A percentile compares a stretch with the other conserved stretches of the same genome.
phyloP scores from a whole-genome alignment of 2,888 invertebrate genomes.

The Rhagium mordax region DNA sequence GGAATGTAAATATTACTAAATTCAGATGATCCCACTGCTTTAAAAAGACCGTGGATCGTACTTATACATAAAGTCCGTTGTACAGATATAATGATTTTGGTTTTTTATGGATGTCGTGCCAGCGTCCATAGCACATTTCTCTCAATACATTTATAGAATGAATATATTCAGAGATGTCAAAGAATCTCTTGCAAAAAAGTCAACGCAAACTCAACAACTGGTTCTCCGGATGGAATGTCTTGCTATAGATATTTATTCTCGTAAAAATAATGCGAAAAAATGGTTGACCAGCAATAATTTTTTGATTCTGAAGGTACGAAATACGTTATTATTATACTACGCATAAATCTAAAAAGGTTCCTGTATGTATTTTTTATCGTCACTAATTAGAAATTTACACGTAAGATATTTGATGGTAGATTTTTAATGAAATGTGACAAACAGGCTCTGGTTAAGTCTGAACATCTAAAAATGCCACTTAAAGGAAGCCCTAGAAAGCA shows the following conservation, averaged over 20 bases:
- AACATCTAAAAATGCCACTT: too few relatives aligned
- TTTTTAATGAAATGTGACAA: too few relatives aligned
- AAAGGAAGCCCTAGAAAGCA: too few relatives aligned
- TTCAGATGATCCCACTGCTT: conserved; percentile 5
- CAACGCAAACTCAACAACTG: conserved; percentile 48
- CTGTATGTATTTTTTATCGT: too few relatives aligned
- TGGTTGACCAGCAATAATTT: neutral
- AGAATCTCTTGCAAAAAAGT: conserved; percentile 53
- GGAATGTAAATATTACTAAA: conserved; percentile 17
- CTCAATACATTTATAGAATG: conserved; percentile 51
- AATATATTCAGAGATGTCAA: conserved; percentile 56
- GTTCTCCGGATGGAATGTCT: conserved; percentile 47
- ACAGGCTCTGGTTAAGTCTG: too few relatives aligned
- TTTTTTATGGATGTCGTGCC: conserved; percentile 51
- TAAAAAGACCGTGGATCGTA: neutral
- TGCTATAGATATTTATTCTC: conserved; percentile 42
- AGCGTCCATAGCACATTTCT: conserved; percentile 47
- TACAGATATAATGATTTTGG: conserved; percentile 37
- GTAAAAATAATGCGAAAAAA: conserved; percentile 38
- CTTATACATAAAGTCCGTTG: conserved; percentile 20
- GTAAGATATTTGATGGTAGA: too few relatives aligned
- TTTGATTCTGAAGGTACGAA: neutral
- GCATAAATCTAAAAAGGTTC: too few relatives aligned
- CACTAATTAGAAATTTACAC: too few relatives aligned
- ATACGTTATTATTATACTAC: too few relatives aligned